Evolutionary conservation across 2,888 invertebrate genomes (phyloP), one percentile per base, ranked within the genome.

Genomic region (Melieria picta): DNA sequence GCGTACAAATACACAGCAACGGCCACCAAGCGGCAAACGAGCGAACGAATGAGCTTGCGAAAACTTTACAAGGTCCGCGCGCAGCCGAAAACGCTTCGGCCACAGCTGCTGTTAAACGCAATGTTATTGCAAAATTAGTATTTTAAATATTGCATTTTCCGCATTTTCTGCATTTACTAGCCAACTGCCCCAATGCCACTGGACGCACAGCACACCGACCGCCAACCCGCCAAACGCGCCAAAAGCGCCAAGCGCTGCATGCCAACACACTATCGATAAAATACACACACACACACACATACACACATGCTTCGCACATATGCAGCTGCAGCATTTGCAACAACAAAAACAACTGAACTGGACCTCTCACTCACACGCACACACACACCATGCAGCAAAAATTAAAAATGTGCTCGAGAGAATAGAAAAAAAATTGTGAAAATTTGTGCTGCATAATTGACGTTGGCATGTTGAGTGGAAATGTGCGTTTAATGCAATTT

Each of bases 401-500:
- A 30, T 30, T 30, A 30, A 30, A 30, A 30, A 30, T 30, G 30
- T 30, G 30, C 2, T 3, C 30, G 30, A 30, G 30, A 2, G 30
- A 30, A 30, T 30, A 30, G 30, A 30, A 2, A 2, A 30, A 30
- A 30, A 30, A 30, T 52, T 64, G n/a, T 56, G 56, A 57, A 47
- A 47, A 65, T 68, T 61, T 30, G 43, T 50, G 11, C 50, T n/a
- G 68, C 68, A 62, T 62, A 68, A 60, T 61, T 61, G 71, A 60
- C 55, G 60, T 65, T 69, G 65, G 62, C 69, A 57, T 72, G 69
- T 52, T 56, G 45, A 65, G 47, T 30, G 70, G 11, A 71, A 72
- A 72, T 72, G 70, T 74, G 69, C 72, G 64, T 70, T 72, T 65
- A 69, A 70, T 74, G 62, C 73, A 72, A 62, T 67, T 69, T 71